Conservation (phyloP, 2,113 vertebrate species). For the Panthera uncia region DNA sequence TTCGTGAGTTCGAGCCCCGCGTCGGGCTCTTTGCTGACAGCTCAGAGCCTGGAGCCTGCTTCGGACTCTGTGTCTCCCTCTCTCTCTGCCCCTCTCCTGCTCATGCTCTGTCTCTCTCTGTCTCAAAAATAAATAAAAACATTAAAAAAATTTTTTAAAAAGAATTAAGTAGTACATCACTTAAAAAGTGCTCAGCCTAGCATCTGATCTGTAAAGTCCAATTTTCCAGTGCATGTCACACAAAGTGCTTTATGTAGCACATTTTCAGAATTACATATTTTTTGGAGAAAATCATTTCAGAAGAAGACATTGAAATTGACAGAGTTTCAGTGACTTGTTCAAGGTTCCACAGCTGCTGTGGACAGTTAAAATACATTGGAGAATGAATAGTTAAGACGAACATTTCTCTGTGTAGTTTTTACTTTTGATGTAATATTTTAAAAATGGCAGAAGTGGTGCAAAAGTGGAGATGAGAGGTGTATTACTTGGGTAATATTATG, state of each 20-base stretch:
- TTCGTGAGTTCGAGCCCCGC: no score
- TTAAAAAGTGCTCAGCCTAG: not conserved
- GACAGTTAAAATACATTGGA: not conserved
- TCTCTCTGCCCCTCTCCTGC: no score
- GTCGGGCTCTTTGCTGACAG: no score
- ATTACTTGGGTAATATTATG: not conserved
- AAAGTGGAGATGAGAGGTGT: not conserved
- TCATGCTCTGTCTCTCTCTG: no score
- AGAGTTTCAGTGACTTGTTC: not conserved
- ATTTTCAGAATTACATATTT: not conserved
- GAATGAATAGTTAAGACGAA: not conserved
- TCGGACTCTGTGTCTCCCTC: no score
- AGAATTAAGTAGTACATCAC: not conserved
- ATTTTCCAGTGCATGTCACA: not conserved
- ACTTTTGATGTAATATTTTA: not conserved
- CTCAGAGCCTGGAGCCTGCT: no score
- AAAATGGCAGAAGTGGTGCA: not conserved
- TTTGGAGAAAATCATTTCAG: not conserved
- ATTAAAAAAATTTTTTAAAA: rapidly evolving
- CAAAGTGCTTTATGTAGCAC: not conserved
- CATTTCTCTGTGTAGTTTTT: not conserved
- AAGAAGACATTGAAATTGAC: constrained; percentile 26
- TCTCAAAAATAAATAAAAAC: no score
- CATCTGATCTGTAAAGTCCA: not conserved
- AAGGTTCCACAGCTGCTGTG: not conserved